Evolutionary conservation across 2,797 vertebrate genomes (phyloP).

Genomic region (Crocidura indochinensis): DNA sequence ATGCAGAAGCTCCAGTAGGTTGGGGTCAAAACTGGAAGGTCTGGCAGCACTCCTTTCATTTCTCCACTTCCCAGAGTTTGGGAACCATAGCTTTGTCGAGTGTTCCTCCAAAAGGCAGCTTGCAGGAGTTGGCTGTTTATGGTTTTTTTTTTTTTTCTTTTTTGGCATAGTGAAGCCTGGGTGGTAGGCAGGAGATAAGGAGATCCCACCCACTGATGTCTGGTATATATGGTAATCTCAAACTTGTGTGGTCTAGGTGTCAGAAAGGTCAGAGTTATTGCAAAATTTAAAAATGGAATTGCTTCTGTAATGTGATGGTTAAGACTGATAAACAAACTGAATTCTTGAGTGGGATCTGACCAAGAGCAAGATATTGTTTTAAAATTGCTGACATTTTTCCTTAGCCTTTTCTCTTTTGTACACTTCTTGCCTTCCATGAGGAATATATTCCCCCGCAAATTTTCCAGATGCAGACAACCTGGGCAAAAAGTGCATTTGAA

Average conservation of each 20-base stretch:
- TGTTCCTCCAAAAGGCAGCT: no score
- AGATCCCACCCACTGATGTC: accelerated
- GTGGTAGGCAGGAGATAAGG: no score
- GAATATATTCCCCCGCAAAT: accelerated
- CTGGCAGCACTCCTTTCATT: accelerated
- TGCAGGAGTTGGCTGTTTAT: background rate
- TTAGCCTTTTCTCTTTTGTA: background rate
- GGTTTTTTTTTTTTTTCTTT: background rate
- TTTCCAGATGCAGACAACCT: background rate
- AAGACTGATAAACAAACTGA: background rate
- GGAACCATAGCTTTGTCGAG: background rate
- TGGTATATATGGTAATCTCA: accelerated
- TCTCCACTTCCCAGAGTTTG: background rate
- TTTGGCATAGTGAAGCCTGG: background rate
- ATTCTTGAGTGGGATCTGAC: no score
- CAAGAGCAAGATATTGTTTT: background rate
- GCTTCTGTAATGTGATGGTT: background rate
- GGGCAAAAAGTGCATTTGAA: background rate
- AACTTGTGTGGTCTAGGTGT: accelerated
- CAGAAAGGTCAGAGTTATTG: no score
- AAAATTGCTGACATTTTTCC: background rate
- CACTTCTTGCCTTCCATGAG: background rate
- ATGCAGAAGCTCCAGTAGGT: background rate
- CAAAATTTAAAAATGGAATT: accelerated
- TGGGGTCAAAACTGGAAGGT: background rate